Evolutionary conservation across 2,113 vertebrate genomes (phyloP).

Genomic region (Columba livia): DNA sequence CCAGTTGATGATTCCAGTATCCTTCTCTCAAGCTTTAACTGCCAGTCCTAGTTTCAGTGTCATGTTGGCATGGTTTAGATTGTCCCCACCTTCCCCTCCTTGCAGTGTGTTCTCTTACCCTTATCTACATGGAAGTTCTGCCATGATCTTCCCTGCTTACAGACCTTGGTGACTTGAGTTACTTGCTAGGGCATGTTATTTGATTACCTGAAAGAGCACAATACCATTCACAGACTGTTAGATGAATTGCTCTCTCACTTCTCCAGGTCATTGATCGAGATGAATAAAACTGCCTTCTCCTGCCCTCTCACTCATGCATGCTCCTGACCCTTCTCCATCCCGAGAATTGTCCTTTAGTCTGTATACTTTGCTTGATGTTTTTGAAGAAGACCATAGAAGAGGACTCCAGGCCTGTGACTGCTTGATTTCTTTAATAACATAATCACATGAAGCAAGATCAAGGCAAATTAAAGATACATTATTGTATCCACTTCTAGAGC

Average conservation of each 20-base stretch:
- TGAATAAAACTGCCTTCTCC: background rate
- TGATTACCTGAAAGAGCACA: background rate
- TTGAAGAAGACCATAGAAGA: background rate
- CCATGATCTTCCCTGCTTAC: fast-evolving
- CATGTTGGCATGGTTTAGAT: background rate
- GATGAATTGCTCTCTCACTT: background rate
- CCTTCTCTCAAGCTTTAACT: background rate
- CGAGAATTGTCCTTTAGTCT: background rate
- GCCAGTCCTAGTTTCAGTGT: background rate
- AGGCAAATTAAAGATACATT: background rate
- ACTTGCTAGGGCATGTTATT: background rate
- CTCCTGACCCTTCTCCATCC: background rate
- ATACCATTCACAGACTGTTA: background rate
- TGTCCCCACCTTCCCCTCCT: background rate
- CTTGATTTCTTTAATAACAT: background rate
- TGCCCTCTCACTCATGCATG: background rate
- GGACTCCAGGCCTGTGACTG: background rate
- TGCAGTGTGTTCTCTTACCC: background rate
- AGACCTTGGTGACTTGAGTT: background rate
- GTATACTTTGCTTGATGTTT: background rate
- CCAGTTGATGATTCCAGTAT: background rate
- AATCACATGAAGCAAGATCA: background rate
- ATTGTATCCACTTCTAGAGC: background rate
- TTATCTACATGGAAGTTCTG: background rate
- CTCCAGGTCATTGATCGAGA: background rate